Evolutionary conservation across 2,113 vertebrate genomes (phyloP).

Genomic region (Sus scrofa): DNA sequence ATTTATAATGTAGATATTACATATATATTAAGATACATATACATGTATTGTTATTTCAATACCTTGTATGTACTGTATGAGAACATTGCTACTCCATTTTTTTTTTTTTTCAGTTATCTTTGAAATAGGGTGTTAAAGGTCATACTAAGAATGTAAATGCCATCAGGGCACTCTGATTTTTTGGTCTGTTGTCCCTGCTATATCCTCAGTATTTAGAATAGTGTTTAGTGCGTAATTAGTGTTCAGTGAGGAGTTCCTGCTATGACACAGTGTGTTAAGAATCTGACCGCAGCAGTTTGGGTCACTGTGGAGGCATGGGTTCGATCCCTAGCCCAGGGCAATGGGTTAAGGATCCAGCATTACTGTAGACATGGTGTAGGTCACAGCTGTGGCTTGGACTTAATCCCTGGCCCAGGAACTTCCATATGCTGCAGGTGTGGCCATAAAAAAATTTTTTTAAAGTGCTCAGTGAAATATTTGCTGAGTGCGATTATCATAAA

Average conservation of each 20-base stretch:
- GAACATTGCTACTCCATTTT: not conserved
- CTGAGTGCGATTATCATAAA: not conserved
- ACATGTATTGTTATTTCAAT: not conserved
- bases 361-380: too few species aligned
- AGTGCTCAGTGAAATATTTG: not conserved
- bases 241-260: too few species aligned
- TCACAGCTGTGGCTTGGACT: too few species aligned
- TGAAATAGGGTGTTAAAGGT: slow-evolving; percentile 6
- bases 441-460: not conserved
- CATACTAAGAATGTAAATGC: not conserved
- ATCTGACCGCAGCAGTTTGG: too few species aligned
- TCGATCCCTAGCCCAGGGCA: too few species aligned
- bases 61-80: not conserved
- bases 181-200: not conserved
- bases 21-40: not conserved
- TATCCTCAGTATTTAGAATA: not conserved
- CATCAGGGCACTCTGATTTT: not conserved
- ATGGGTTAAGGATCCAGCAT: too few species aligned
- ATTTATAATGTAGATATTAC: not conserved
- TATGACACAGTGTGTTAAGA: too few species aligned
- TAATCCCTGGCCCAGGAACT: too few species aligned
- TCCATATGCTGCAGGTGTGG: too few species aligned
- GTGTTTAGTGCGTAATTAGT: not conserved
- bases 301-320: too few species aligned
- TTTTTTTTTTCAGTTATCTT: not conserved